These are phyloP conservation scores for Drosophila oshimai DNA, from an alignment of 1,140 invertebrate genomes.

Conservation along the genomic window DNA sequence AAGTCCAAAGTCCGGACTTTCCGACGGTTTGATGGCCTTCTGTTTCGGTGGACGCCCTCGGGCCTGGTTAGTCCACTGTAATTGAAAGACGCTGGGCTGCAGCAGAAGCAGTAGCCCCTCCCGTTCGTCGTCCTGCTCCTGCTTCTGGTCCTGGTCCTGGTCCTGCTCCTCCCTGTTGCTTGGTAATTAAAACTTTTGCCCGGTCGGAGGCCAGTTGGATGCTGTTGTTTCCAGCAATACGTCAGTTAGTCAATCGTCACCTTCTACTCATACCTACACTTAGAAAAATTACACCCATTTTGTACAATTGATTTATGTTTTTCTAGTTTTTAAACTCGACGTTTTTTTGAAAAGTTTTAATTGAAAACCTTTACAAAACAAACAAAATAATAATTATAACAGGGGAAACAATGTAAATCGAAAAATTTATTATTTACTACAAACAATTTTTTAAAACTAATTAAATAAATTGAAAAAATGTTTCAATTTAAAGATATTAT, in stretches of 20 bases:
- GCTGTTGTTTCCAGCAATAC: constrained; percentile 61
- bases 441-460: background rate
- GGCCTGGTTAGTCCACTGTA: constrained; percentile 63
- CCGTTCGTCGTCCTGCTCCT: background rate
- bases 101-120: constrained; percentile 13
- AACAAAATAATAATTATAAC: background rate
- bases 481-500: background rate
- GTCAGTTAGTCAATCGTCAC: constrained; percentile 64
- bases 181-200: constrained; percentile 75
- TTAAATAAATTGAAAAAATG: background rate
- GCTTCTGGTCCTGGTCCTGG: background rate
- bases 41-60: constrained; percentile 42
- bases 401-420: background rate
- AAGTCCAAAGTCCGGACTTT: constrained; percentile 22
- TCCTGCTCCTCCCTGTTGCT: constrained; percentile 45
- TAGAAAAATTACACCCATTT: too few species aligned
- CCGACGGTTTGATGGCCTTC: constrained; percentile 32
- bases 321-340: too few species aligned
- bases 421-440: background rate
- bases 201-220: constrained; percentile 54
- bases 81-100: constrained; percentile 55
- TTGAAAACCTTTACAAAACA: too few species aligned
- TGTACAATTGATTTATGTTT: too few species aligned
- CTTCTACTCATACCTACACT: constrained; percentile 12
- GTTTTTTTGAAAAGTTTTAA: too few species aligned